phyloP scores from a whole-genome alignment of 1,140 invertebrate species.

The Charaxes varanes region DNA sequence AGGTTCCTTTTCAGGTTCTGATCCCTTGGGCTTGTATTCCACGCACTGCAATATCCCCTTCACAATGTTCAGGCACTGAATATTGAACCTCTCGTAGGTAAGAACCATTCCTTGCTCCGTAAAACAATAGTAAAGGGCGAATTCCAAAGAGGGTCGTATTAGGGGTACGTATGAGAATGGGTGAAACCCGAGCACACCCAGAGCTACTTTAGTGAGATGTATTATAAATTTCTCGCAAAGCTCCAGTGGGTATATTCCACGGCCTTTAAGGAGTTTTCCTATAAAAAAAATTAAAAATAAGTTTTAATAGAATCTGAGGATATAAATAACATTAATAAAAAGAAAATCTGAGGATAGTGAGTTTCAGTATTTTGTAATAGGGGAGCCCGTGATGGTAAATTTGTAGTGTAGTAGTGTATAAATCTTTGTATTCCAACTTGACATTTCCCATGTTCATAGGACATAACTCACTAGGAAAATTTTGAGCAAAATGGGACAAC shows the following conservation, averaged over 20 bases:
- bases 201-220: conserved; percentile 85
- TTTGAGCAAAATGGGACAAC: too few relatives aligned
- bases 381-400: too few relatives aligned
- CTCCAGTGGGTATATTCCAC: conserved; percentile 77
- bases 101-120: conserved; percentile 83
- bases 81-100: conserved; percentile 89
- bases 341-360: too few relatives aligned
- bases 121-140: conserved; percentile 90
- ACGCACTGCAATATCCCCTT: conserved; percentile 87
- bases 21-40: conserved; percentile 81
- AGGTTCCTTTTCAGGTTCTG: conserved; percentile 72
- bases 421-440: too few relatives aligned
- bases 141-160: conserved; percentile 85
- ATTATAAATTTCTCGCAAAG: conserved; percentile 88
- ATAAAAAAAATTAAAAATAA: conserved; percentile 32
- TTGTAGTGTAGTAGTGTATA: too few relatives aligned
- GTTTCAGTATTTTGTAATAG: too few relatives aligned
- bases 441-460: too few relatives aligned
- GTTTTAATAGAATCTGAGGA: too few relatives aligned
- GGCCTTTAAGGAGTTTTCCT: conserved; percentile 79
- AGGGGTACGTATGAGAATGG: conserved; percentile 87
- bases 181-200: conserved; percentile 84
- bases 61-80: conserved; percentile 92
- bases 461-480: too few relatives aligned
- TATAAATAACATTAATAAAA: too few relatives aligned